These are phyloP conservation scores for Phylloscopus whistleri DNA, from an alignment of 2,113 vertebrate species.

Conservation along the genomic window DNA sequence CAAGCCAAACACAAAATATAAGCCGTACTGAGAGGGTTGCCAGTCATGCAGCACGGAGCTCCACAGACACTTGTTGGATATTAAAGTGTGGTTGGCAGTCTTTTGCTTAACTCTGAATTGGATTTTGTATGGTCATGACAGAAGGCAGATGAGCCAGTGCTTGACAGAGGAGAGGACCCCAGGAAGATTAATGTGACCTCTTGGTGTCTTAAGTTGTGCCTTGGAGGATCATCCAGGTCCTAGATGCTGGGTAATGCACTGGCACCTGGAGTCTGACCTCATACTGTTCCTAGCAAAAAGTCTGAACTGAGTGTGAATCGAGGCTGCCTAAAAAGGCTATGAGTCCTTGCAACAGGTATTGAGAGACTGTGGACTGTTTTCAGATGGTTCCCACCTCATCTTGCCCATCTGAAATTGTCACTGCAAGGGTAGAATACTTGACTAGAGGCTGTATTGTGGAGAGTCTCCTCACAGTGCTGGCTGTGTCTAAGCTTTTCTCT, in stretches of 20 bases:
- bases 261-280: not conserved
- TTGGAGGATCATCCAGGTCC: not conserved
- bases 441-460: not conserved
- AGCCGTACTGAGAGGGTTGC: not conserved
- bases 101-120: not conserved
- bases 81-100: not conserved
- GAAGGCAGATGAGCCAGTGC: not conserved
- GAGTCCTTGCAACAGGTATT: not conserved
- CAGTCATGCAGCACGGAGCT: not conserved
- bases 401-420: not conserved
- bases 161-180: not conserved
- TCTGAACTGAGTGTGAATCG: not conserved
- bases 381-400: not conserved
- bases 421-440: not conserved
- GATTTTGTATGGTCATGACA: not conserved
- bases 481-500: not conserved
- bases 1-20: not conserved
- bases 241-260: not conserved
- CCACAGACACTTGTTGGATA: not conserved
- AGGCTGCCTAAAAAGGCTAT: not conserved
- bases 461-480: not conserved
- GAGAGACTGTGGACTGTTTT: not conserved
- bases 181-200: not conserved
- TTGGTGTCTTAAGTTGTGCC: not conserved
- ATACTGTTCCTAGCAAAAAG: not conserved